phyloP scores from a whole-genome alignment of 2,888 invertebrate genomes.

The Pachydiplax longipennis region DNA sequence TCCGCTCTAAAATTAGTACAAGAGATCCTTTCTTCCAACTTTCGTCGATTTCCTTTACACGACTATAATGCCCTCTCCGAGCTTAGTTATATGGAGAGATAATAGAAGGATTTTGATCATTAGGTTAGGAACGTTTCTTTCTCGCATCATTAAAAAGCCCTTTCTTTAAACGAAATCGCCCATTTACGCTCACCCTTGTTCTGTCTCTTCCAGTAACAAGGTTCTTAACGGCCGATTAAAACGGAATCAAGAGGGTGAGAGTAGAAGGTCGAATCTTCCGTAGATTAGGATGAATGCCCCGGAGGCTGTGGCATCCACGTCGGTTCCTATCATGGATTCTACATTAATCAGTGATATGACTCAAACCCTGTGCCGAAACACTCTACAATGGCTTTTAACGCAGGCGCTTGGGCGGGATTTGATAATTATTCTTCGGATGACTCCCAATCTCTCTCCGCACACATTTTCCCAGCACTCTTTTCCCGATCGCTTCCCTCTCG shows the following conservation, averaged over 20 bases:
- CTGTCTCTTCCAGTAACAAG: not conserved
- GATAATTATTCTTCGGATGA: not conserved
- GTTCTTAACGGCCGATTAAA: not conserved
- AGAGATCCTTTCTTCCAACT: too few species aligned
- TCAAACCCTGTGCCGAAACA: not conserved
- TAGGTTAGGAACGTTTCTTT: not conserved
- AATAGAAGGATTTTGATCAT: not conserved
- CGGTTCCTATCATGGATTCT: not conserved
- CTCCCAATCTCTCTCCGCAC: not conserved
- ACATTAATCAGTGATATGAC: not conserved
- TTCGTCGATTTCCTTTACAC: too few species aligned
- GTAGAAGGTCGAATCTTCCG: not conserved
- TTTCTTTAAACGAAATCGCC: not conserved
- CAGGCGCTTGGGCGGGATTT: not conserved
- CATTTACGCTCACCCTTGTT: not conserved
- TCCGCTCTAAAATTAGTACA: too few species aligned
- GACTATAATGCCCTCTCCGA: too few species aligned
- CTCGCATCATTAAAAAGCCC: not conserved
- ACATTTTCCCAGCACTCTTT: not conserved
- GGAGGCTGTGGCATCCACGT: not conserved
- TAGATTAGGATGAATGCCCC: not conserved
- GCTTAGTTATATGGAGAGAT: not conserved
- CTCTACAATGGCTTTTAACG: not conserved
- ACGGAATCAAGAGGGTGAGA: not conserved
- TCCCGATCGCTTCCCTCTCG: not conserved